Percentiles rank a stretch among this genome's conserved stretches.
These are phyloP conservation scores for Sitta carolinensis DNA, from an alignment of 2,797 vertebrate species.

Conservation along the genomic window DNA sequence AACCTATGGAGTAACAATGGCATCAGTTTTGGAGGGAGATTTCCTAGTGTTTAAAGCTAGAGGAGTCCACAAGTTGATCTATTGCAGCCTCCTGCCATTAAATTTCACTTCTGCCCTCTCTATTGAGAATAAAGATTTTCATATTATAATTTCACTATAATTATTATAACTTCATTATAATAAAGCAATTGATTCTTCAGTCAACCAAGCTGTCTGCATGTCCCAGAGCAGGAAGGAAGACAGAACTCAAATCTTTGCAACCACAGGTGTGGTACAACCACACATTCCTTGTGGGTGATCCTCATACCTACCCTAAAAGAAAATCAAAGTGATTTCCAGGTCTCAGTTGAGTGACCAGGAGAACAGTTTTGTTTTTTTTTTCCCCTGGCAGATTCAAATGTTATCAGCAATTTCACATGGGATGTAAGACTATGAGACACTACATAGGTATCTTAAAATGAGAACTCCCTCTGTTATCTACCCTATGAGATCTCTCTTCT, in stretches of 20 bases:
- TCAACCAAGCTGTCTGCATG: neutral
- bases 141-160: too few species aligned
- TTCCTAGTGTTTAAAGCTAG: constrained; percentile 3
- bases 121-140: neutral
- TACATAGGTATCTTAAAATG: neutral
- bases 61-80: neutral
- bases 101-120: neutral
- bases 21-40: constrained; percentile 18
- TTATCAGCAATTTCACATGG: neutral
- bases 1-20: constrained; percentile 47
- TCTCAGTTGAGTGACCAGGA: neutral
- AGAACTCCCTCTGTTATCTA: neutral
- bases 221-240: neutral
- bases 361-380: neutral
- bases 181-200: neutral
- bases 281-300: neutral
- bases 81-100: neutral
- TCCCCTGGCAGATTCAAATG: neutral
- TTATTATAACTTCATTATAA: neutral
- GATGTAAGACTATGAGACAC: neutral
- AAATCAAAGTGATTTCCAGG: neutral
- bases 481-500: neutral
- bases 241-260: neutral
- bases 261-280: neutral
- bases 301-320: neutral